Conservation (phyloP, 2,888 invertebrate genomes). For the Andrena trimmerana region DNA sequence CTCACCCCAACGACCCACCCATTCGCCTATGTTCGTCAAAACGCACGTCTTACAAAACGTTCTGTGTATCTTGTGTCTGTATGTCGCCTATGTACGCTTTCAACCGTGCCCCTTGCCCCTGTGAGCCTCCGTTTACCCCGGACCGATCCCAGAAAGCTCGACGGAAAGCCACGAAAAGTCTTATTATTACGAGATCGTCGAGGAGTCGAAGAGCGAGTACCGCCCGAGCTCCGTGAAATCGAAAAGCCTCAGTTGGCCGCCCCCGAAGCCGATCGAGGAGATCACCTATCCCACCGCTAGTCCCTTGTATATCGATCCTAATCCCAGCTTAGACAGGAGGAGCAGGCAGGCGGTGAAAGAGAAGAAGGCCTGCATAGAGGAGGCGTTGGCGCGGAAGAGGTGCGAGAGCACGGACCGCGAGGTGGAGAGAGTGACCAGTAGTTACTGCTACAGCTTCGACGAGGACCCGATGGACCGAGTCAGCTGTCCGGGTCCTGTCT, state of each 20-base stretch:
- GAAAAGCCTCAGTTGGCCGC: slow-evolving; percentile 81
- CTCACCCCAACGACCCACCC: slow-evolving; percentile 64
- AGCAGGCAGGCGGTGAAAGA: slow-evolving; percentile 76
- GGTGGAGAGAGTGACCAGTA: slow-evolving; percentile 53
- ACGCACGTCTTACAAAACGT: slow-evolving; percentile 42
- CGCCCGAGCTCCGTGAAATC: slow-evolving; percentile 75
- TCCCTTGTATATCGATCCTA: slow-evolving; percentile 83
- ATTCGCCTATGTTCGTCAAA: slow-evolving; percentile 35
- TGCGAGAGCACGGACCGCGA: slow-evolving; percentile 60
- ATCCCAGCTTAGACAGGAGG: slow-evolving; percentile 77
- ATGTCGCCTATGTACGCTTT: slow-evolving; percentile 22
- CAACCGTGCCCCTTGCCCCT: not conserved
- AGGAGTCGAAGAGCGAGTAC: slow-evolving; percentile 56
- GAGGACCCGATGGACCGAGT: slow-evolving; percentile 79
- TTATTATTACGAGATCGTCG: slow-evolving; percentile 72
- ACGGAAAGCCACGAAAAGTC: slow-evolving; percentile 70
- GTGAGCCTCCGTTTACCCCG: not conserved
- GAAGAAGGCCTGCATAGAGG: slow-evolving; percentile 77
- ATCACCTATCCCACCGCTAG: slow-evolving; percentile 83
- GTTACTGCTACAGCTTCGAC: slow-evolving; percentile 32
- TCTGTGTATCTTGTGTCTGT: slow-evolving; percentile 31
- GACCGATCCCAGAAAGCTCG: slow-evolving; percentile 52
- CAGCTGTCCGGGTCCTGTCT: slow-evolving; percentile 80
- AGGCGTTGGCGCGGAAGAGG: slow-evolving; percentile 48
- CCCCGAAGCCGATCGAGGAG: slow-evolving; percentile 81